phyloP scores from a whole-genome alignment of 1,140 invertebrate genomes.

The Vollenhovia emeryi region DNA sequence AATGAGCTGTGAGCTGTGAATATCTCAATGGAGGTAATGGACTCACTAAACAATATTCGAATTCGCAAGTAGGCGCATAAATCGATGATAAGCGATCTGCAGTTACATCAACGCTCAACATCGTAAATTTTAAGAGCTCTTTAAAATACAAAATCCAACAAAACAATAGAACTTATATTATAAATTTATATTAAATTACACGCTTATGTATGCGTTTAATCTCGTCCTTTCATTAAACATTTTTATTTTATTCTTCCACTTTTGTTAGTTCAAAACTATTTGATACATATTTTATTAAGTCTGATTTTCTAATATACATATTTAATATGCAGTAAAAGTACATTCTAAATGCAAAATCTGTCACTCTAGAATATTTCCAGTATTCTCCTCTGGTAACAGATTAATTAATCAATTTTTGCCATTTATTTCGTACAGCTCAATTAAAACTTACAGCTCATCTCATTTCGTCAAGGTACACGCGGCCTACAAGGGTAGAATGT shows the following conservation, averaged over 20 bases:
- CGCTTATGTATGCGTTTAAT: neutral
- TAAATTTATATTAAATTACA: neutral
- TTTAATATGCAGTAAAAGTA: neutral
- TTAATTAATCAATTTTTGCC: neutral
- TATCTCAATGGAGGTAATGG: neutral
- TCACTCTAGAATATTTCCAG: neutral
- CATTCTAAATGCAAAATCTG: neutral
- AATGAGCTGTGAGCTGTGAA: neutral
- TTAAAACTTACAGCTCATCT: constrained; percentile 45
- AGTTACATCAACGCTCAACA: neutral
- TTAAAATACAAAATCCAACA: neutral
- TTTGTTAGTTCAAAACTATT: too few species aligned
- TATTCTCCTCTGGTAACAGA: neutral
- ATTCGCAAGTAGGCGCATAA: neutral
- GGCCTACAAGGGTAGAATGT: neutral
- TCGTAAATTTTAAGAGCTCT: neutral
- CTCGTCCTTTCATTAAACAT: neutral
- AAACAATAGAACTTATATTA: too few species aligned
- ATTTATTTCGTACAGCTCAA: neutral
- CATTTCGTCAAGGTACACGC: constrained; percentile 28
- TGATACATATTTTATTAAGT: neutral
- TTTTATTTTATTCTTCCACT: neutral
- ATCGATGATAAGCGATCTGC: neutral
- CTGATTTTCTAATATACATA: neutral
- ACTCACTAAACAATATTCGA: neutral